Percentiles rank a stretch among this genome's conserved stretches.
Conservation (phyloP, 2,797 vertebrate species). For the Anisognathus igniventris region DNA sequence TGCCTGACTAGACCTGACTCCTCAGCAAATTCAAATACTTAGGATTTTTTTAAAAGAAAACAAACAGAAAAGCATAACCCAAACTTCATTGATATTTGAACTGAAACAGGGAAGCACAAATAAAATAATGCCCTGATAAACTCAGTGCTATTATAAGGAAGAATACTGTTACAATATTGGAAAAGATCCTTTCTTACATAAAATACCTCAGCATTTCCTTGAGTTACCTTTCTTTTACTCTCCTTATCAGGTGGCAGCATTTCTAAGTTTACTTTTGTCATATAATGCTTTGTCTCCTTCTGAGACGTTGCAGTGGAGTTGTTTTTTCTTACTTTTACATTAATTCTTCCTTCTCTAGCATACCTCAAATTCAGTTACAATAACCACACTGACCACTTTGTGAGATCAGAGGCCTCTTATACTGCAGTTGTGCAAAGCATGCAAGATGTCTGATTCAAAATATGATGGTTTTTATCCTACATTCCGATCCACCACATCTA, state of each 20-base stretch:
- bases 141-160: background rate
- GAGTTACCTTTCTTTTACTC: background rate
- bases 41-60: background rate
- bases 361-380: background rate
- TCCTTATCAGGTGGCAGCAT: background rate
- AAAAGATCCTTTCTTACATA: background rate
- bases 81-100: background rate
- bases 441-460: background rate
- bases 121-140: background rate
- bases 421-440: background rate
- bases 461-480: background rate
- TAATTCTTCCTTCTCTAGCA: background rate
- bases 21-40: background rate
- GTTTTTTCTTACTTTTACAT: background rate
- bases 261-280: background rate
- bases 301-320: fast-evolving
- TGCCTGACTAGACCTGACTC: background rate
- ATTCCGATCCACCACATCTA: background rate
- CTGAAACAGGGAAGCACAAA: background rate
- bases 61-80: background rate
- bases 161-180: background rate
- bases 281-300: background rate
- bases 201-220: fast-evolving
- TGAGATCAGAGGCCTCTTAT: background rate
- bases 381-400: background rate